These are phyloP conservation scores for Pseudomyrmex gracilis DNA, from an alignment of 1,140 invertebrate genomes.

Conservation along the genomic window DNA sequence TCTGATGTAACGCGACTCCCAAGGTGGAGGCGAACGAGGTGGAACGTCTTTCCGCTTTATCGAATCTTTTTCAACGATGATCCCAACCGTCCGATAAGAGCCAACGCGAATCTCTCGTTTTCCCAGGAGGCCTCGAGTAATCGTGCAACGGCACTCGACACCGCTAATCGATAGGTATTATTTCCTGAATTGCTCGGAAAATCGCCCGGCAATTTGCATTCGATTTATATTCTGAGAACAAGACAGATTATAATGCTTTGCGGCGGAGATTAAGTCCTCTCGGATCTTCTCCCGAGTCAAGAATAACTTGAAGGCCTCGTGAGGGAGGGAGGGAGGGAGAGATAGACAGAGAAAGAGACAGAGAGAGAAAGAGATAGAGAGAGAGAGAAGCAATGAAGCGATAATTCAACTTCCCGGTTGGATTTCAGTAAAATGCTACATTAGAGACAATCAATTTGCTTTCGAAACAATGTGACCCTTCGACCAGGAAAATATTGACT, in stretches of 20 bases:
- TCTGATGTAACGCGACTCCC: constrained; percentile 57
- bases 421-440: constrained; percentile 37
- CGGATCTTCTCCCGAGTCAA: constrained; percentile 31
- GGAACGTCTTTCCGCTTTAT: constrained; percentile 42
- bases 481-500: background rate
- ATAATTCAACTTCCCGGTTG: constrained; percentile 25
- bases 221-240: constrained; percentile 60
- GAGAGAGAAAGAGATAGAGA: no score
- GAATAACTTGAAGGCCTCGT: constrained; percentile 31
- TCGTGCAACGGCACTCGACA: constrained; percentile 51
- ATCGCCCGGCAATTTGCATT: constrained; percentile 57
- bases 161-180: constrained; percentile 55
- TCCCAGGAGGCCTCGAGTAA: constrained; percentile 46
- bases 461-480: constrained; percentile 18
- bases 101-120: constrained; percentile 6
- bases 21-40: constrained; percentile 57
- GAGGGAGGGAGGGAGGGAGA: background rate
- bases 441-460: constrained; percentile 15
- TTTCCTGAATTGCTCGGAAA: constrained; percentile 58
- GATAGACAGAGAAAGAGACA: no score
- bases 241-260: constrained; percentile 51
- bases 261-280: constrained; percentile 46
- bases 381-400: constrained; percentile 42
- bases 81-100: constrained; percentile 37
- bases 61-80: constrained; percentile 50